Percentiles rank a stretch among this genome's conserved stretches.
Evolutionary conservation across 2,113 vertebrate species (phyloP).

Genomic region (Campylomormyrus numenius): DNA sequence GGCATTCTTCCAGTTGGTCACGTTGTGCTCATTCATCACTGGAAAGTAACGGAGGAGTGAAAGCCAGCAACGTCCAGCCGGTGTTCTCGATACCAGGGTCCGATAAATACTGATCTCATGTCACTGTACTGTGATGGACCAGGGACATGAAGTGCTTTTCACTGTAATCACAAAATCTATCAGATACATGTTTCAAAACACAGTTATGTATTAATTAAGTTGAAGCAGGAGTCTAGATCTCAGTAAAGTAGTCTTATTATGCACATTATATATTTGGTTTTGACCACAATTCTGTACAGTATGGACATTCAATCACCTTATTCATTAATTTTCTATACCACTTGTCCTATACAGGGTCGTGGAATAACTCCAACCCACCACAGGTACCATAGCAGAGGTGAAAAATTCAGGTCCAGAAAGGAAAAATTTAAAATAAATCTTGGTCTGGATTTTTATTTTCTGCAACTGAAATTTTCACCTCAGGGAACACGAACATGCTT

Average conservation of each 20-base stretch:
- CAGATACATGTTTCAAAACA: neutral
- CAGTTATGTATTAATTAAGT: neutral
- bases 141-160: neutral
- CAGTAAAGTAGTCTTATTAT: neutral
- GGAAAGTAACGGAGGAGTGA: conserved; percentile 8
- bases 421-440: too few species aligned
- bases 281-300: neutral
- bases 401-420: too few species aligned
- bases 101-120: neutral
- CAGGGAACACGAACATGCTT: neutral
- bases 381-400: too few species aligned
- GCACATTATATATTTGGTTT: neutral
- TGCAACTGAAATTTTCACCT: too few species aligned
- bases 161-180: neutral
- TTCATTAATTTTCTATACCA: neutral
- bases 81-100: neutral
- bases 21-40: conserved; percentile 79
- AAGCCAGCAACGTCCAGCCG: neutral
- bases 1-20: conserved; percentile 85
- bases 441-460: too few species aligned
- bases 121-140: neutral
- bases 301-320: neutral
- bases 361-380: neutral
- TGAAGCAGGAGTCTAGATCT: neutral
- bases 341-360: neutral